Percentiles rank a stretch among this genome's conserved stretches.
phyloP scores from a whole-genome alignment of 2,888 invertebrate genomes.

The Resseliella maxima region DNA sequence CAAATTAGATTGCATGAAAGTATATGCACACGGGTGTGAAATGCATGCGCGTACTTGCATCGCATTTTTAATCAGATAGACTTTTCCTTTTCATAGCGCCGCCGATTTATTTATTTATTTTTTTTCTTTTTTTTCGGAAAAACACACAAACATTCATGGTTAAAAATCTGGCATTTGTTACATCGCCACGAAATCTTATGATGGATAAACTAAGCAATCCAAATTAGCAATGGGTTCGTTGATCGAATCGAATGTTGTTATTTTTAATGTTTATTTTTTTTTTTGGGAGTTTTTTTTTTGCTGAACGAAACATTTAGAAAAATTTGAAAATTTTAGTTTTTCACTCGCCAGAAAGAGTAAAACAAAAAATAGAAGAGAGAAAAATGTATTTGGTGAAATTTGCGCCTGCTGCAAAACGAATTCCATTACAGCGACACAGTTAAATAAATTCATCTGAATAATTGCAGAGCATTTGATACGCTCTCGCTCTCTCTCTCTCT shows the following conservation, averaged over 20 bases:
- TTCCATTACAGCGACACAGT: slow-evolving; percentile 7
- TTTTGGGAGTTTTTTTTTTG: background rate
- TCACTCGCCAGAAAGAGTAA: background rate
- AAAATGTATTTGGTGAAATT: background rate
- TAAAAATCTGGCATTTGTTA: slow-evolving; percentile 29
- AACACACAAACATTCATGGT: background rate
- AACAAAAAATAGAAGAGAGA: background rate
- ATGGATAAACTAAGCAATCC: background rate
- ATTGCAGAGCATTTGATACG: background rate
- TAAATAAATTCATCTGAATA: background rate
- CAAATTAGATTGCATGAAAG: slow-evolving; percentile 51
- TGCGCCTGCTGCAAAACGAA: slow-evolving; percentile 1
- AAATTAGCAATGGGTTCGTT: slow-evolving; percentile 23
- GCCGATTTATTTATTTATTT: background rate
- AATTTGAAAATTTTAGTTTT: background rate
- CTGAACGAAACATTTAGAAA: background rate
- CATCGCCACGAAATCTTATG: slow-evolving; percentile 4
- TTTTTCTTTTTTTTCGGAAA: background rate
- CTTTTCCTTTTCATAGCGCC: slow-evolving; percentile 12
- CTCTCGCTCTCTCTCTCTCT: background rate
- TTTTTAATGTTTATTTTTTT: no score
- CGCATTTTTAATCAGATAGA: background rate
- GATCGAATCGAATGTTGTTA: slow-evolving; percentile 16
- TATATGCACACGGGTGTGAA: slow-evolving; percentile 39
- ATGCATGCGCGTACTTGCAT: background rate